Evolutionary conservation across 2,797 vertebrate genomes (phyloP), one percentile per base, ranked within the genome.

Genomic region (Allobates femoralis): DNA sequence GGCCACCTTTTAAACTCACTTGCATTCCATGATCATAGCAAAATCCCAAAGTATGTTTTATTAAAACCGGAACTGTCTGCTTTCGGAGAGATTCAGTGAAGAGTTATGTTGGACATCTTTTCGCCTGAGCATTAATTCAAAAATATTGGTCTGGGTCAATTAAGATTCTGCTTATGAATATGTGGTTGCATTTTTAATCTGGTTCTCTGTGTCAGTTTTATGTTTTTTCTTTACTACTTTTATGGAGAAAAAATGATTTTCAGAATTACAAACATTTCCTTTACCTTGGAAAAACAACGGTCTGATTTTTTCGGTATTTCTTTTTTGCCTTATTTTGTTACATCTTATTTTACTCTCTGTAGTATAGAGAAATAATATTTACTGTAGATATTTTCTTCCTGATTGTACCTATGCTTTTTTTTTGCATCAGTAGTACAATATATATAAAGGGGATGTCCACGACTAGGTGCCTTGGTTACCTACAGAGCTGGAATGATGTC

Each of bases 1-100:
- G 86, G 86, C 86, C 79, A 88, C 86, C 82, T 88, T 76, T 84
- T 85, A 81, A 81, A 88, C 85, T 85, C 81, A 66, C 77, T 87
- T 87, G 77, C 82, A 80, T 80, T 78, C 69, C 14, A 66, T 81
- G 67, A 88, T 85, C 76, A 88, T 85, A 88, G 84, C 83, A 88
- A 81, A 81, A 75, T 85, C 82, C 86, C 77, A 85, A 81, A 66
- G 79, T 85, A 85, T 88, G 86, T 84, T 85, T 88, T 85, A 88
- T 85, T 88, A 85, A 88, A 76, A 88, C 41, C 80, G 71, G 50
- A 67, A 56, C 50, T 73, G 81, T 79, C 80, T 58, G 81, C 18
- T 46, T n/a, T 82, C 60, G n/a, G 26, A 32, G 50, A 56, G 60
- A 82, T 82, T 60, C n/a, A 81, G 82, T 51, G 26, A 66, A 82